Evolutionary conservation across 2,888 invertebrate species (phyloP).

Genomic region (Acanthosoma haemorrhoidale): DNA sequence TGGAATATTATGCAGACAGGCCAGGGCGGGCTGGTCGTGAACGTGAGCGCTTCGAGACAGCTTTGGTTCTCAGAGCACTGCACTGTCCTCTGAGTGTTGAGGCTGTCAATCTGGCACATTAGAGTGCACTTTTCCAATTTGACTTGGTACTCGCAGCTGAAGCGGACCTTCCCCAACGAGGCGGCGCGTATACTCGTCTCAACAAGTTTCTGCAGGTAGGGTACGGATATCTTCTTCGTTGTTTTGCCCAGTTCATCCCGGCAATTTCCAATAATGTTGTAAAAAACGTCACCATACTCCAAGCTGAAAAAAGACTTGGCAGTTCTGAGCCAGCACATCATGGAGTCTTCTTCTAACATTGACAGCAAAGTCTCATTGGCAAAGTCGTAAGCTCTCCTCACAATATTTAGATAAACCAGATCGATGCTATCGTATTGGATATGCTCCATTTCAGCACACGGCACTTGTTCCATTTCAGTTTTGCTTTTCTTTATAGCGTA

Average conservation of each 20-base stretch:
- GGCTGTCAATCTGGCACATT: background rate
- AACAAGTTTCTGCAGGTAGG: constrained; percentile 80
- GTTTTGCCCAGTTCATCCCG: constrained; percentile 86
- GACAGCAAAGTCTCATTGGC: constrained; percentile 84
- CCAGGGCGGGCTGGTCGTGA: constrained; percentile 92
- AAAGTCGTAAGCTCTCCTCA: constrained; percentile 85
- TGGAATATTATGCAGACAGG: constrained; percentile 89
- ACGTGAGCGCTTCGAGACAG: constrained; percentile 86
- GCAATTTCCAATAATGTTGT: constrained; percentile 92
- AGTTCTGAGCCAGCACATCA: constrained; percentile 61
- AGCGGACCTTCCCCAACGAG: constrained; percentile 86
- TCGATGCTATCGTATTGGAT: constrained; percentile 56
- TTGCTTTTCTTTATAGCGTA: constrained; percentile 50
- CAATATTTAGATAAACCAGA: constrained; percentile 62
- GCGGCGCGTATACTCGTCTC: constrained; percentile 76
- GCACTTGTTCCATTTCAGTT: background rate
- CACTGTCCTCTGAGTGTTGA: background rate
- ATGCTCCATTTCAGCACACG: constrained; percentile 51
- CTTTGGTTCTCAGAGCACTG: constrained; percentile 48
- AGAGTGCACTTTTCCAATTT: constrained; percentile 30
- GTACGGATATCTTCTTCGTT: constrained; percentile 81
- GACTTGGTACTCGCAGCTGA: constrained; percentile 70
- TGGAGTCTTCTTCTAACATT: constrained; percentile 82
- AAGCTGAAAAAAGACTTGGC: constrained; percentile 73
- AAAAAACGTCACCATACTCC: constrained; percentile 82